Conservation (phyloP, 2,113 vertebrate species). For the Struthidea cinerea region DNA sequence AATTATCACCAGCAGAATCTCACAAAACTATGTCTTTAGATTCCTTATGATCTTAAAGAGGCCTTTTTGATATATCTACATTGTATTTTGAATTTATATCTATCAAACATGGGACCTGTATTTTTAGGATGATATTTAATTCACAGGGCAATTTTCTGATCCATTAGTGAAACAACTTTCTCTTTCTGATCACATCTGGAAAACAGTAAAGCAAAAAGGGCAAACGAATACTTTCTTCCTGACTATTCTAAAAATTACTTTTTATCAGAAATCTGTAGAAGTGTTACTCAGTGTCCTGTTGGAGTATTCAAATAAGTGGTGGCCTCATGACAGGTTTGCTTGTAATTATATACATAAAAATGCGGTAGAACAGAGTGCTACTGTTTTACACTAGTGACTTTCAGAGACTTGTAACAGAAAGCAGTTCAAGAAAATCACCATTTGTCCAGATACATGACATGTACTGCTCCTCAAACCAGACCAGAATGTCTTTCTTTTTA, state of each 20-base stretch:
- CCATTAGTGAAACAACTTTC: not conserved
- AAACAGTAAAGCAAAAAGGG: not conserved
- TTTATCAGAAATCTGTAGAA: not conserved
- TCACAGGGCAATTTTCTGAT: not conserved
- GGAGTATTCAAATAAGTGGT: not conserved
- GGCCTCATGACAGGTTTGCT: not conserved
- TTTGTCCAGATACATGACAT: conserved; percentile 9
- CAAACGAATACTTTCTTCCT: not conserved
- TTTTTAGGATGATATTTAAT: not conserved
- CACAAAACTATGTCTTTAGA: not conserved
- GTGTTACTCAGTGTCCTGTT: not conserved
- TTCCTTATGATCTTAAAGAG: not conserved
- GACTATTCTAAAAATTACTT: not conserved
- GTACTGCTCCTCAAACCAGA: not conserved
- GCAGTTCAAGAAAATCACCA: conserved; percentile 5
- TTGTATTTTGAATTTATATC: not conserved
- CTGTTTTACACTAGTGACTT: not conserved
- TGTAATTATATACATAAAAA: not conserved
- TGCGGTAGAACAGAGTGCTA: not conserved
- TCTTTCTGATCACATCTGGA: not conserved
- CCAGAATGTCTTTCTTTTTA: not conserved
- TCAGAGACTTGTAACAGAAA: not conserved
- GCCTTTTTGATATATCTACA: not conserved
- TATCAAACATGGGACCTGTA: not conserved
- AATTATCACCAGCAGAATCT: not conserved